Percentiles rank a stretch among this genome's conserved stretches.
Conservation (phyloP, 2,888 invertebrate species). For the Drosophila neutralis region DNA sequence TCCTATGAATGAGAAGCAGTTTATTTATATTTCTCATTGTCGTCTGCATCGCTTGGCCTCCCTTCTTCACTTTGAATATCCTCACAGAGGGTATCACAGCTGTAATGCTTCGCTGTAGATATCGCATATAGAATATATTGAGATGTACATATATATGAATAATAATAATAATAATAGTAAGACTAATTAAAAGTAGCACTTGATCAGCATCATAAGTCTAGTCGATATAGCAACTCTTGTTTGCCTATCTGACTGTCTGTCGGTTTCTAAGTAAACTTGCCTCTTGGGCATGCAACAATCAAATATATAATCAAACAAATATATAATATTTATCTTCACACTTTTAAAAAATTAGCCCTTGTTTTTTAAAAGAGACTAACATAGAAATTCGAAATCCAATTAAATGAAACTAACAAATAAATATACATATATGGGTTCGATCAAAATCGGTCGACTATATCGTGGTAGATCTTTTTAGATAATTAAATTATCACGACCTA, state of each 20-base stretch:
- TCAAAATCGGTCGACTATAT: no score
- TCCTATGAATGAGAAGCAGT: not conserved
- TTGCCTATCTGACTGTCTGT: no score
- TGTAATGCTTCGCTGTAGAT: not conserved
- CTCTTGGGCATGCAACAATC: no score
- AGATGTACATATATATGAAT: not conserved
- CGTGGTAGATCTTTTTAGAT: not conserved
- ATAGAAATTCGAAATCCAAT: rapidly evolving
- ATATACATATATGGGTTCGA: no score
- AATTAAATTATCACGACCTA: not conserved
- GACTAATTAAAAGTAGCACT: no score
- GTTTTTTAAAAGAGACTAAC: not conserved
- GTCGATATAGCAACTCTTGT: no score
- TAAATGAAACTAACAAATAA: not conserved
- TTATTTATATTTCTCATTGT: slow-evolving; percentile 40
- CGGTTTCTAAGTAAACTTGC: no score
- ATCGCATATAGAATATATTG: not conserved
- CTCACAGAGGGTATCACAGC: not conserved
- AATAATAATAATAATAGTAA: not conserved
- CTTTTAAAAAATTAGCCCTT: not conserved
- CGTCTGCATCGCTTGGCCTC: slow-evolving; percentile 8
- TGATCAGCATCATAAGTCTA: no score
- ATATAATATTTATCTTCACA: not conserved
- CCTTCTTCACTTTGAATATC: not conserved
- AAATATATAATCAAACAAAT: no score